phyloP scores from a whole-genome alignment of 2,797 vertebrate genomes.

The Gymnothorax reevesii region DNA sequence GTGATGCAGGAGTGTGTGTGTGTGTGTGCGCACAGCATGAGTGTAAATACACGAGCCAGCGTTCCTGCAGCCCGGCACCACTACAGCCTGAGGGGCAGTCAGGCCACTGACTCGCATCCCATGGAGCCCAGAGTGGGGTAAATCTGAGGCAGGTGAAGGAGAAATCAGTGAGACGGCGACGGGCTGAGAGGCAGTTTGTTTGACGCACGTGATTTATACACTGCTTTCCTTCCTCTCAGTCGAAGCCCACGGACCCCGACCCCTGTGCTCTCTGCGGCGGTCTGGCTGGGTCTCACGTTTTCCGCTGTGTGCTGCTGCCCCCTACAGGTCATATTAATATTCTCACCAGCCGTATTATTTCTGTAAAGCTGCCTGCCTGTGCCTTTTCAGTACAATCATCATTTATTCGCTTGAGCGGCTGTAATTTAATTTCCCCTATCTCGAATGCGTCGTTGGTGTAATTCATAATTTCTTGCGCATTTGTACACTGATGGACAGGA shows the following conservation, averaged over 20 bases:
- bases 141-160: not conserved
- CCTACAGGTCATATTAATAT: slow-evolving; percentile 18
- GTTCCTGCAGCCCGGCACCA: not conserved
- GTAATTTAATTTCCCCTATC: not conserved
- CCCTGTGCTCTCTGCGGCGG: not conserved
- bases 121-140: not conserved
- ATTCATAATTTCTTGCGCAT: slow-evolving; percentile 69
- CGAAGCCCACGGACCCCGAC: not conserved
- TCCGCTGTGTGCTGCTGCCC: slow-evolving; percentile 33
- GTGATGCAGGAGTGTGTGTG: not conserved
- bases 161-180: not conserved
- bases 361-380: not conserved
- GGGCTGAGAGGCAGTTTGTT: not conserved
- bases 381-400: slow-evolving; percentile 30
- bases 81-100: not conserved
- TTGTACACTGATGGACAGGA: slow-evolving; percentile 65
- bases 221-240: not conserved
- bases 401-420: slow-evolving; percentile 30
- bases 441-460: slow-evolving; percentile 52
- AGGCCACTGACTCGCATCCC: not conserved
- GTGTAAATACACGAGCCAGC: not conserved
- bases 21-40: not conserved
- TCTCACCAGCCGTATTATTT: not conserved
- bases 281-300: not conserved
- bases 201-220: slow-evolving; percentile 7